Percentiles rank a stretch among this genome's conserved stretches.
Evolutionary conservation across 1,140 invertebrate genomes (phyloP).

Genomic region (Leguminivora glycinivorella): DNA sequence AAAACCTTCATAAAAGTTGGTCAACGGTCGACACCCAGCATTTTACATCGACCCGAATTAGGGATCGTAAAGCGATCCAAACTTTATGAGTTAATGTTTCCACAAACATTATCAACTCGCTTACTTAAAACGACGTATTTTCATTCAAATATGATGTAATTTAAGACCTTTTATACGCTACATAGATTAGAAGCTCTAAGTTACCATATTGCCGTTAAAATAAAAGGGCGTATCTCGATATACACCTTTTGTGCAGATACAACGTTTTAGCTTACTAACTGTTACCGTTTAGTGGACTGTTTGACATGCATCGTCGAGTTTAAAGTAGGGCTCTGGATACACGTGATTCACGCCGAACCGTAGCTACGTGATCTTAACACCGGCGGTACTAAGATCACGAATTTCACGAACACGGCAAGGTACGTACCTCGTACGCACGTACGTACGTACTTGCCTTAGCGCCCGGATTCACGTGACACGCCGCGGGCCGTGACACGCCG

Average conservation of each 20-base stretch:
- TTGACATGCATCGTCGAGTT: constrained; percentile 18
- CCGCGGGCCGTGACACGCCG: too few relatives aligned
- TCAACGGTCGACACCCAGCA: background rate
- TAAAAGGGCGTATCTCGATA: background rate
- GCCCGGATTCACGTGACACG: too few relatives aligned
- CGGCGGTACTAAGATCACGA: too few relatives aligned
- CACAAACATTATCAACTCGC: constrained; percentile 1
- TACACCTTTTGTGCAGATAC: background rate
- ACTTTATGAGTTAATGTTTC: constrained; percentile 22
- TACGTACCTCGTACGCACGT: too few relatives aligned
- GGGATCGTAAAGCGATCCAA: constrained; percentile 17
- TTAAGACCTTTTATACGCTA: background rate
- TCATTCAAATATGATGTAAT: background rate
- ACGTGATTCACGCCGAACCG: too few relatives aligned
- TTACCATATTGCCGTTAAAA: background rate
- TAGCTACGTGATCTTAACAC: too few relatives aligned
- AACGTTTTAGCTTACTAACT: background rate
- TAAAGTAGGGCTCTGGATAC: too few relatives aligned
- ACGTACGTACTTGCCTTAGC: too few relatives aligned
- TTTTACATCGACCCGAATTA: constrained; percentile 25
- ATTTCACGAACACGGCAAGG: too few relatives aligned
- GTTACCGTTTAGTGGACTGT: background rate
- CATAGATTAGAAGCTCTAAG: constrained; percentile 14
- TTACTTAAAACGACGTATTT: background rate
- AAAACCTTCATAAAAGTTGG: constrained; percentile 4